Evolutionary conservation across 2,113 vertebrate genomes (phyloP).

Genomic region (Dicerorhinus sumatrensis): DNA sequence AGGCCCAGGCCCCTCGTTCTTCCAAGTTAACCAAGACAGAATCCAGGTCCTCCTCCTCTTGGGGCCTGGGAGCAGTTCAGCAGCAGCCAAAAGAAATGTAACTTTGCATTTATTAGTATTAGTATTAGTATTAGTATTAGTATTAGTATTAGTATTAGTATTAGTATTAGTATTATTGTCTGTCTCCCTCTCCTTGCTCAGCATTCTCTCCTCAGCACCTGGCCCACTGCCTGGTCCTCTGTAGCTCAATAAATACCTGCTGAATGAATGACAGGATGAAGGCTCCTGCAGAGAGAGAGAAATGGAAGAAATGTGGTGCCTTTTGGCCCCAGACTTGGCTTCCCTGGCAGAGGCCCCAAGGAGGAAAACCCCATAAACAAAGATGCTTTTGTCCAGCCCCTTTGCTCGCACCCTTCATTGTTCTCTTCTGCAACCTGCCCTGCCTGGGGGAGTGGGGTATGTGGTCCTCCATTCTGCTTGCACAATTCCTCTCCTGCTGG

Average conservation of each 20-base stretch:
- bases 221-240: background rate
- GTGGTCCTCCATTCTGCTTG: background rate
- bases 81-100: background rate
- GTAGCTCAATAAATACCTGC: background rate
- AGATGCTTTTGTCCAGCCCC: background rate
- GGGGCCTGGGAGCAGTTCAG: background rate
- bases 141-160: background rate
- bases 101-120: background rate
- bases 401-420: too few relatives aligned
- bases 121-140: too few relatives aligned
- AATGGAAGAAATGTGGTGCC: background rate
- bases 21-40: background rate
- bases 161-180: too few relatives aligned
- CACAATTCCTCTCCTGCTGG: background rate
- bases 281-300: background rate
- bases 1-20: background rate
- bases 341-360: background rate
- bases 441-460: background rate
- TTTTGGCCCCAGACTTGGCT: background rate
- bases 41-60: background rate
- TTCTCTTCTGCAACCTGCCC: background rate
- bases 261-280: background rate
- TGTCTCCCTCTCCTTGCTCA: background rate
- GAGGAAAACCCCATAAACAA: background rate
- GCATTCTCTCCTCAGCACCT: background rate